phyloP scores from a whole-genome alignment of 2,797 vertebrate species.

The Myotis myotis region DNA sequence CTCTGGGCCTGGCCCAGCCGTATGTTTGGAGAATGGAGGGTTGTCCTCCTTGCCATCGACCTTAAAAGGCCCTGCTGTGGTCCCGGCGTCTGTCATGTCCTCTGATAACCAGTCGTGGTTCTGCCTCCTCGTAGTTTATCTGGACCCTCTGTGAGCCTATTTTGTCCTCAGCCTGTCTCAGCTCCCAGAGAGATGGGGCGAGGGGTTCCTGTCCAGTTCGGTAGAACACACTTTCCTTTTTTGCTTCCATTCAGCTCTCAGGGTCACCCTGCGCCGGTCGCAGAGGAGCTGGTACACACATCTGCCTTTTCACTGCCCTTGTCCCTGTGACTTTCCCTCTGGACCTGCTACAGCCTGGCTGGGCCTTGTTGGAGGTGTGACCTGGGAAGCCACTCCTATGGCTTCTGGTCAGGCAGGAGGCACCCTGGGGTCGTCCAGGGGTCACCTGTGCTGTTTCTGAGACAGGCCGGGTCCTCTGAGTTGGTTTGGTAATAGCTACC shows the following conservation, averaged over 20 bases:
- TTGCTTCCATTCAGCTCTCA: not conserved
- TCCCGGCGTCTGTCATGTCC: not conserved
- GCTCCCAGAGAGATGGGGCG: not conserved
- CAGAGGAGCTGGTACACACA: not conserved
- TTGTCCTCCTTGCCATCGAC: conserved; percentile 59
- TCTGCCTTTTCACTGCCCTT: not conserved
- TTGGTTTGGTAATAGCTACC: not conserved
- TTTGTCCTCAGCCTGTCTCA: not conserved
- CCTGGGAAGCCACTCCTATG: not conserved
- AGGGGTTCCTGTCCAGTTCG: not conserved
- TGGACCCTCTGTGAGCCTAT: not conserved
- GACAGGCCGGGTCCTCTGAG: not conserved
- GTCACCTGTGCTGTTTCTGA: not conserved
- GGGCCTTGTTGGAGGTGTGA: not conserved
- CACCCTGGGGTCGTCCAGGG: not conserved
- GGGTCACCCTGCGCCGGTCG: not conserved
- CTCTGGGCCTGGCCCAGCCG: conserved; percentile 46
- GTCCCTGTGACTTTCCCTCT: not conserved
- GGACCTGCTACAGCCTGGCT: not conserved
- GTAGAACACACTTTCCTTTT: not conserved
- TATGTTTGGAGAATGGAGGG: conserved; percentile 52
- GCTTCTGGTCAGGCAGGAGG: not conserved
- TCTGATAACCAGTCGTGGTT: conserved; percentile 18
- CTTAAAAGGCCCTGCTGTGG: conserved; percentile 72
- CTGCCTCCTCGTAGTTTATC: not conserved